phyloP scores from a whole-genome alignment of 2,797 vertebrate species.

The Galago senegalensis region DNA sequence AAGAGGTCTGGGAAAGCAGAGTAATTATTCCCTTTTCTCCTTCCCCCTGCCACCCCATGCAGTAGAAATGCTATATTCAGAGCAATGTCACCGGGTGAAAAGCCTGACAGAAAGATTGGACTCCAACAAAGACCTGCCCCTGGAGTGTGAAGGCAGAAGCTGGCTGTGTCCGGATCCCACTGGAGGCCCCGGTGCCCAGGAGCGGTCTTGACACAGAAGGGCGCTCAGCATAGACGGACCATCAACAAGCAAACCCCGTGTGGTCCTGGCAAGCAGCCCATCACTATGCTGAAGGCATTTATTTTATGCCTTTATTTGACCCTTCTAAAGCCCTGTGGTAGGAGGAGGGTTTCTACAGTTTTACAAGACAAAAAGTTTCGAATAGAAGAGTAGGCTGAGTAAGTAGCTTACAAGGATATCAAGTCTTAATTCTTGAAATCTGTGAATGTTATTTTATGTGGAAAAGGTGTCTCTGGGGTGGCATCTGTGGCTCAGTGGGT shows the following conservation, averaged over 20 bases:
- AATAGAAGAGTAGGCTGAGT: fast-evolving
- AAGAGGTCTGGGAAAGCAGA: neutral
- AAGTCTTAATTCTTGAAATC: neutral
- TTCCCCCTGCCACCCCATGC: neutral
- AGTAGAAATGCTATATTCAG: neutral
- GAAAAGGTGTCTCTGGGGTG: neutral
- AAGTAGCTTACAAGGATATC: neutral
- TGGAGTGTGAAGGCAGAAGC: fast-evolving
- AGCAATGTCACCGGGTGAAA: neutral
- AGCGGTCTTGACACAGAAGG: neutral
- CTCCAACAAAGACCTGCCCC: neutral
- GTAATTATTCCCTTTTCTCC: neutral
- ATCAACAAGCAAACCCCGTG: fast-evolving
- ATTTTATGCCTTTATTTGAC: fast-evolving
- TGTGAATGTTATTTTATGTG: neutral
- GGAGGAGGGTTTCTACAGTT: neutral
- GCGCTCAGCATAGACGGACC: fast-evolving
- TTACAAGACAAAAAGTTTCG: neutral
- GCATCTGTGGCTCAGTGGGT: too few species aligned
- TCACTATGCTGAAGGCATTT: fast-evolving
- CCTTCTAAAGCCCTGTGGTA: too few species aligned
- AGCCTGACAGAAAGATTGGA: neutral
- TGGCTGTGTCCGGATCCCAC: neutral
- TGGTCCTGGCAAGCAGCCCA: fast-evolving
- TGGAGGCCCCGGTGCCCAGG: fast-evolving